Percentiles rank a stretch among this genome's conserved stretches.
Evolutionary conservation across 2,888 invertebrate genomes (phyloP).

Genomic region (Alsophila aescularia): DNA sequence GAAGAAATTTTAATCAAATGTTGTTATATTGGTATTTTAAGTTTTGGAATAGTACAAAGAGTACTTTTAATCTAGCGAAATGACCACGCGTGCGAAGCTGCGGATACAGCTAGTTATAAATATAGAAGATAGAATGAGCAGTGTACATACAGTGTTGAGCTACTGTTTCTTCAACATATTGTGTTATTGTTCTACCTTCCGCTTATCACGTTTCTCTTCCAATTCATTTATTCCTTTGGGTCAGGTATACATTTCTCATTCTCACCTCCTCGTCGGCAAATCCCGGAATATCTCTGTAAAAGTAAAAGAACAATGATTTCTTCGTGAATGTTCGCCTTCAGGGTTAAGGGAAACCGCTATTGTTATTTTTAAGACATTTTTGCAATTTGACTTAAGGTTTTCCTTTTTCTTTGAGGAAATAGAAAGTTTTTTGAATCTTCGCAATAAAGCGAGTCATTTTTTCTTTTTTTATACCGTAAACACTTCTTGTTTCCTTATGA

Average conservation of each 20-base stretch:
- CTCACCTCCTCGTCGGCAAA: slow-evolving; percentile 21
- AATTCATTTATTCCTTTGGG: slow-evolving; percentile 34
- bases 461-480: no score
- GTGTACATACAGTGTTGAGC: not conserved
- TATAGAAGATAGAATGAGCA: no score
- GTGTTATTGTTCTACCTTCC: slow-evolving; percentile 21
- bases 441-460: no score
- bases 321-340: slow-evolving; percentile 1
- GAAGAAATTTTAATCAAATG: no score
- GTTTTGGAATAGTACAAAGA: no score
- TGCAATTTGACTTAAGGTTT: not conserved
- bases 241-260: slow-evolving; percentile 34
- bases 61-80: no score
- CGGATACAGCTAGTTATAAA: no score
- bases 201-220: slow-evolving; percentile 32
- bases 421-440: no score
- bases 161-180: not conserved
- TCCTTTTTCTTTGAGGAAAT: not conserved
- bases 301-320: slow-evolving; percentile 11
- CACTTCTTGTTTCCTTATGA: no score
- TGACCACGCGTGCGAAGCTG: no score
- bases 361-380: slow-evolving; percentile 1
- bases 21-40: no score
- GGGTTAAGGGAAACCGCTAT: not conserved
- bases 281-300: not conserved